Evolutionary conservation across 2,797 vertebrate species (phyloP), one percentile per base, ranked within the genome.

Genomic region (Caiman crocodilus): DNA sequence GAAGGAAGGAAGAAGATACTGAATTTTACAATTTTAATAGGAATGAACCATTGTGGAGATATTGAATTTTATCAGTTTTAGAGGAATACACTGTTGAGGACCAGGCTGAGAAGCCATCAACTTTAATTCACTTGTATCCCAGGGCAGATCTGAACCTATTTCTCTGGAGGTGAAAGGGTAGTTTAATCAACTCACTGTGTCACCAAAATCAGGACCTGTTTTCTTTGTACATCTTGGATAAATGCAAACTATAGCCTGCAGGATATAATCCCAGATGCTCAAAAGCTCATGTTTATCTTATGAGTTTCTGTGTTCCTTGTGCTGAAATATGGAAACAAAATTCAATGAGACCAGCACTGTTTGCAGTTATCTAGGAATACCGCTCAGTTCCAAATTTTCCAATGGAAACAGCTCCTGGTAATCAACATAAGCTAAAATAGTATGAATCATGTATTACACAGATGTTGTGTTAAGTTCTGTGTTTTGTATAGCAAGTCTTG

Each of bases 71-170:
- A 20, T 76, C 71, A 75, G 82, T 67, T 26, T 79, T 90, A 74
- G 59, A 91, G 77, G 57, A 96, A 93, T 91, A 95, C 94, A 88
- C 57, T 89, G 69, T 88, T 28, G 79, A 1, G 3, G 90, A 82
- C 83, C 0, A 14, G 5, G 79, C 88, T 92, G 3, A 7, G 78
- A 79, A 79, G 64, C 60, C 0, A 3, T 83, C 91, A 88, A 61
- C 64, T 97, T 94, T 84, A 85, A 94, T 94, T 94, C 94, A 26
- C 84, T 55, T 63, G 87, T 92, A 91, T 96, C 94, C 95, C 81
- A 95, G 76, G 94, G 85, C 21, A 0, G 82, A 85, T 91, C 90
- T 94, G 57, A 96, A 77, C 76, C 87, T n/a, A 0, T 88, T 89
- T 57, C 92, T 91, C 91, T 61, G 7, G 86, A 90, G 93, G 80